phyloP scores from a whole-genome alignment of 2,888 invertebrate genomes.

The Ametastegia equiseti region DNA sequence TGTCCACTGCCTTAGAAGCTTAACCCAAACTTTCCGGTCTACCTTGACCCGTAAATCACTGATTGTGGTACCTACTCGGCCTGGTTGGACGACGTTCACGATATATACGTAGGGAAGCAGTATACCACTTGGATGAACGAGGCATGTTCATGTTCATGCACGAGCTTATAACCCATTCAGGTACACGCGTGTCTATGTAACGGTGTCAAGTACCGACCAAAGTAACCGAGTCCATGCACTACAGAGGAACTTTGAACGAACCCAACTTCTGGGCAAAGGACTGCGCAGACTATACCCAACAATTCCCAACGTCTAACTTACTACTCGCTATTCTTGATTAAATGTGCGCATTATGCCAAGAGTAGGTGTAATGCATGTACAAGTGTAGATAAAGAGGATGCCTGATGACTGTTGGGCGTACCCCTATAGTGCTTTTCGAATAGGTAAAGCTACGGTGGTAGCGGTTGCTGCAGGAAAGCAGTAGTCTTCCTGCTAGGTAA shows the following conservation, averaged over 20 bases:
- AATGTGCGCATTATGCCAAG: background rate
- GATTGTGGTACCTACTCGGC: constrained; percentile 34
- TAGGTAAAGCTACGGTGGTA: constrained; percentile 9
- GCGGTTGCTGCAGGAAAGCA: constrained; percentile 13
- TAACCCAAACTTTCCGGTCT: constrained; percentile 19
- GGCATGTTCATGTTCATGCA: background rate
- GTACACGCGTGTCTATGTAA: background rate
- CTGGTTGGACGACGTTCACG: too few relatives aligned
- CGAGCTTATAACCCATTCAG: constrained; percentile 30
- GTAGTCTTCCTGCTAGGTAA: constrained; percentile 38
- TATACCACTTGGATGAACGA: background rate
- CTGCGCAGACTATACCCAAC: constrained; percentile 8
- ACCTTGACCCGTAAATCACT: constrained; percentile 44
- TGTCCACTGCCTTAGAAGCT: background rate
- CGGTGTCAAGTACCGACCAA: background rate
- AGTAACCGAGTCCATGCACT: constrained; percentile 11
- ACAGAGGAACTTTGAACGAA: constrained; percentile 28
- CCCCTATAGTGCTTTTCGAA: constrained; percentile 32
- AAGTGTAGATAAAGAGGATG: constrained; percentile 59
- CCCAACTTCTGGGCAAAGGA: constrained; percentile 28
- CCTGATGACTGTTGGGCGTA: constrained; percentile 20
- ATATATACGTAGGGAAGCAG: constrained; percentile 4
- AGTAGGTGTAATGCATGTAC: constrained; percentile 14
- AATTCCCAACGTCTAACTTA: constrained; percentile 17
- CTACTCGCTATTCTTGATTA: constrained; percentile 29